Evolutionary conservation across 2,797 vertebrate species (phyloP).

Genomic region (Parotocinclus haroldoi): DNA sequence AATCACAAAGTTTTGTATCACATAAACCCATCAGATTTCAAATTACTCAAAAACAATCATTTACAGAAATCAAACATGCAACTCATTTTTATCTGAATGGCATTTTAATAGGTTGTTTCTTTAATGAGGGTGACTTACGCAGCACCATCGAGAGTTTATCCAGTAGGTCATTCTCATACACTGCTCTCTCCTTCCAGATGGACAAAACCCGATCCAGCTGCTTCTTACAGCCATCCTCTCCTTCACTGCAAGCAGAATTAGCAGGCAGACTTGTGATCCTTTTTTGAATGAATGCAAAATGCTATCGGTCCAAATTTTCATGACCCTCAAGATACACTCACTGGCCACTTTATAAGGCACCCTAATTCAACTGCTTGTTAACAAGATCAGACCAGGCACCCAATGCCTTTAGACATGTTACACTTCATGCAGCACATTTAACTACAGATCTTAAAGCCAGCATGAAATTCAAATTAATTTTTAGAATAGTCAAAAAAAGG

Average conservation of each 20-base stretch:
- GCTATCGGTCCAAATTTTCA: no score
- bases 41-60: no score
- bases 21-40: no score
- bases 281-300: neutral
- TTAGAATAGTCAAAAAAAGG: no score
- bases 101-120: no score
- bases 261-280: neutral
- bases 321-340: neutral
- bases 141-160: constrained; percentile 90
- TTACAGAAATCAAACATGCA: no score
- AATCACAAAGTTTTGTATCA: no score
- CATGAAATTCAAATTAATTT: no score
- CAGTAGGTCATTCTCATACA: constrained; percentile 91
- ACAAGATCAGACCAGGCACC: neutral
- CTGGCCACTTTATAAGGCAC: neutral
- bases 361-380: neutral
- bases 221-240: constrained; percentile 94
- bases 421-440: no score
- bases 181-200: constrained; percentile 97
- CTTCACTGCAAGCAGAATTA: constrained; percentile 72
- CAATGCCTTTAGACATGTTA: no score
- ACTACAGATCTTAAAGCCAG: no score
- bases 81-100: no score
- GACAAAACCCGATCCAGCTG: constrained; percentile 91
- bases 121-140: constrained; percentile 73